Evolutionary conservation across 2,113 vertebrate species (phyloP), one percentile per base, ranked within the genome.

Genomic region (Eira barbara): DNA sequence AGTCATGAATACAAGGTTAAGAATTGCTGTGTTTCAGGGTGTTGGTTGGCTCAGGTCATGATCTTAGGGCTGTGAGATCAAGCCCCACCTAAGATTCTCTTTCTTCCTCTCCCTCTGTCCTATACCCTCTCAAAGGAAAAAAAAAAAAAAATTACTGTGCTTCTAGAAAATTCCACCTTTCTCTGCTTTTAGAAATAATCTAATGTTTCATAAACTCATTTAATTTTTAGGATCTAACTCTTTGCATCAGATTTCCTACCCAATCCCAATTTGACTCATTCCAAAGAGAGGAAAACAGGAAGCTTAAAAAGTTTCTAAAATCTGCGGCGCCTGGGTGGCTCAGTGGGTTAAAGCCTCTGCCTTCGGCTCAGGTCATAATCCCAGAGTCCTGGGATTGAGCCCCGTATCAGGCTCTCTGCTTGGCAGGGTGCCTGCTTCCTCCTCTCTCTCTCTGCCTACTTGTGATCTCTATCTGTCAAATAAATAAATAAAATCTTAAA

Each of bases 171-270:
- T 45, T 78, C 17, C 6, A 84, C 3, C 8, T 94, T 79, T 84
- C 63, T 88, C n/a, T 93, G 71, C 69, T 93, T 97, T 85, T 94
- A 84, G 27, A 93, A 91, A 78, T 65, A 80, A 92, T 52, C 31
- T 86, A 47, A 85, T 39, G 18, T 55, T 85, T 73, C 61, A 94
- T 49, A 84, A 71, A 71, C 20, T 81, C 55, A 67, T 25, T 89
- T 94, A 85, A 90, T 92, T 96, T 92, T 91, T 74, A 73, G 82
- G 42, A 94, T 76, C 7, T 76, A 52, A 97, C 71, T 63, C 21
- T 88, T 88, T 84, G 52, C 80, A 88, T 88, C 61, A 96, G 31
- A 96, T 92, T 95, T 96, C 86, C 76, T 95, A 90, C 39, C 52
- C 11, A 79, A 93, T 52, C 36, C 34, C 59, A 71, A 45, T 57